Evolutionary conservation across 2,888 invertebrate species (phyloP).

Genomic region (Palloptera scutellata): DNA sequence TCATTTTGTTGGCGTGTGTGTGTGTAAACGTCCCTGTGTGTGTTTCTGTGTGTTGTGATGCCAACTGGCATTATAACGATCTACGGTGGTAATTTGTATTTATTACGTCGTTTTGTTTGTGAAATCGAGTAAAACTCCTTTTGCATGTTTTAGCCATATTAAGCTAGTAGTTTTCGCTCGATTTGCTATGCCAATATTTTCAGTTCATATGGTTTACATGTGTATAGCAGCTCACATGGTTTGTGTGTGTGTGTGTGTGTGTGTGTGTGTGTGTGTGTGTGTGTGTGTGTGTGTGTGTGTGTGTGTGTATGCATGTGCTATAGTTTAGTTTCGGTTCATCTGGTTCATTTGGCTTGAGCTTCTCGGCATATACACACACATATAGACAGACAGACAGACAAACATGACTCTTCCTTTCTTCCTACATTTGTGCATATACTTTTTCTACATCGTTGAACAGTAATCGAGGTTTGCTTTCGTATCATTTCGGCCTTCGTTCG

Average conservation of each 20-base stretch:
- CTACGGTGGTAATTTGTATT: conserved; percentile 53
- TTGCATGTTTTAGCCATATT: conserved; percentile 47
- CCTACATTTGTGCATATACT: neutral
- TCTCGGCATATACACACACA: no score
- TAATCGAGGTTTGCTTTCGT: neutral
- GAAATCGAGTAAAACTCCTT: conserved; percentile 55
- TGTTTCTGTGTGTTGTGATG: conserved; percentile 14
- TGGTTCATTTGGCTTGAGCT: conserved; percentile 18
- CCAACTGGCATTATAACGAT: conserved; percentile 1
- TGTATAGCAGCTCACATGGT: no score
- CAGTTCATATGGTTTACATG: conserved; percentile 23
- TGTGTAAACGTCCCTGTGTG: conserved; percentile 9
- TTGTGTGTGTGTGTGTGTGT: no score
- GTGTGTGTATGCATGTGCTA: neutral
- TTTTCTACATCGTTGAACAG: conserved; percentile 2
- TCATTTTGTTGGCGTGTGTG: conserved; percentile 6
- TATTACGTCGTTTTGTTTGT: conserved; percentile 59
- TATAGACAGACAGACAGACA: no score
- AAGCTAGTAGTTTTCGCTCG: conserved; percentile 51
- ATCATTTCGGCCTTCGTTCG: neutral
- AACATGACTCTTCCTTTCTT: no score
- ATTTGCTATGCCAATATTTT: conserved; percentile 50
- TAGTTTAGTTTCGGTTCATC: conserved; percentile 9
- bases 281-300: neutral
- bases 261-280: neutral